Conservation (phyloP, 2,888 invertebrate genomes). For the Drosophila emarginata region DNA sequence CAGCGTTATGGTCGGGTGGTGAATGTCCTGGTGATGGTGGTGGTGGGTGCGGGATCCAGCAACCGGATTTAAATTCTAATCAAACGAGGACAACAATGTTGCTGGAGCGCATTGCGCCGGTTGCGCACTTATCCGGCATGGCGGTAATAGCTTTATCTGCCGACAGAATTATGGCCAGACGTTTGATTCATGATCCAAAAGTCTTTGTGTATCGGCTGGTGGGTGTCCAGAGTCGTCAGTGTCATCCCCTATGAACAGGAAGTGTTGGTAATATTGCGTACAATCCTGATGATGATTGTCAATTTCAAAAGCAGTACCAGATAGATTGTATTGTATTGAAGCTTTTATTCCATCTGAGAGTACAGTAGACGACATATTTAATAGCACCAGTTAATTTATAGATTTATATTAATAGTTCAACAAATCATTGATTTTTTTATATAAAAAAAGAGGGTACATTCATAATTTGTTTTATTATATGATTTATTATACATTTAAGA, state of each 20-base stretch:
- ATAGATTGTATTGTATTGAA: conserved; percentile 34
- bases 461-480: too few species aligned
- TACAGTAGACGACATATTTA: conserved; percentile 19
- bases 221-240: conserved; percentile 15
- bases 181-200: conserved; percentile 79
- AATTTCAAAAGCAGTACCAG: conserved; percentile 53
- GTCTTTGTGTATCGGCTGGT: conserved; percentile 26
- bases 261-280: conserved; percentile 27
- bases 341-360: conserved; percentile 13
- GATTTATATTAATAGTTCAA: not conserved
- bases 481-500: too few species aligned
- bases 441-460: too few species aligned
- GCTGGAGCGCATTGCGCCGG: conserved; percentile 56
- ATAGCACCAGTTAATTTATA: not conserved
- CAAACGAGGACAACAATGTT: conserved; percentile 59
- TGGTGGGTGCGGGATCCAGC: conserved; percentile 36
- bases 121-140: conserved; percentile 70
- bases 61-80: conserved; percentile 74
- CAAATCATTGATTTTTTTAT: too few species aligned
- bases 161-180: conserved; percentile 80
- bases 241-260: conserved; percentile 42
- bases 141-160: conserved; percentile 82
- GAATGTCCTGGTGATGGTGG: conserved; percentile 18
- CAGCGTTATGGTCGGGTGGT: conserved; percentile 29
- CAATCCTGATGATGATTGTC: conserved; percentile 47